Evolutionary conservation across 1,140 invertebrate genomes (phyloP).

Genomic region (Dryas iulia): DNA sequence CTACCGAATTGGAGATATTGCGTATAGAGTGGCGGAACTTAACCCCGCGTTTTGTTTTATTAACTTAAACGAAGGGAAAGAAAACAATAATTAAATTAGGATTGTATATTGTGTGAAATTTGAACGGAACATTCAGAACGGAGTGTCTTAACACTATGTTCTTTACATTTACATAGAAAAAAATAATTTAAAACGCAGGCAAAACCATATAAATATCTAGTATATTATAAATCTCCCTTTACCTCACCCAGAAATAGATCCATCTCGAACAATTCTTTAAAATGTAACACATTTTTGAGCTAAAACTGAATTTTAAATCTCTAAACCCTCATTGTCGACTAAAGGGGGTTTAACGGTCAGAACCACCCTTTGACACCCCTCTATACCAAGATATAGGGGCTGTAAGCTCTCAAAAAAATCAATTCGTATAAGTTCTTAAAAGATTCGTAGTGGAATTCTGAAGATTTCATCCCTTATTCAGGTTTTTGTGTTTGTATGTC

Average conservation of each 20-base stretch:
- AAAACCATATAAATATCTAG: too few species aligned
- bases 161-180: too few species aligned
- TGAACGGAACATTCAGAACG: too few species aligned
- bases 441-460: not conserved
- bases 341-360: conserved; percentile 22
- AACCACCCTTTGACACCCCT: conserved; percentile 1
- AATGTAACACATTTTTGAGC: not conserved
- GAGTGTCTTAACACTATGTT: too few species aligned
- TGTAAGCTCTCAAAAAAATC: not conserved
- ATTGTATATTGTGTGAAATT: too few species aligned
- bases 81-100: too few species aligned
- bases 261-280: not conserved
- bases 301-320: not conserved
- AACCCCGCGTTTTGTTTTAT: too few species aligned
- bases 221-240: too few species aligned
- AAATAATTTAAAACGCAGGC: too few species aligned
- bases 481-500: not conserved
- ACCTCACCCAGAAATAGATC: not conserved
- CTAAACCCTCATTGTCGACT: not conserved
- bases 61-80: too few species aligned
- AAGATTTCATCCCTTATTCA: not conserved
- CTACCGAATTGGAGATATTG: too few species aligned
- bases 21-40: too few species aligned
- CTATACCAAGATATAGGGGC: not conserved
- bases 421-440: not conserved